These are phyloP conservation scores for Anagrus nilaparvatae DNA, from an alignment of 1,140 invertebrate species.

Conservation along the genomic window DNA sequence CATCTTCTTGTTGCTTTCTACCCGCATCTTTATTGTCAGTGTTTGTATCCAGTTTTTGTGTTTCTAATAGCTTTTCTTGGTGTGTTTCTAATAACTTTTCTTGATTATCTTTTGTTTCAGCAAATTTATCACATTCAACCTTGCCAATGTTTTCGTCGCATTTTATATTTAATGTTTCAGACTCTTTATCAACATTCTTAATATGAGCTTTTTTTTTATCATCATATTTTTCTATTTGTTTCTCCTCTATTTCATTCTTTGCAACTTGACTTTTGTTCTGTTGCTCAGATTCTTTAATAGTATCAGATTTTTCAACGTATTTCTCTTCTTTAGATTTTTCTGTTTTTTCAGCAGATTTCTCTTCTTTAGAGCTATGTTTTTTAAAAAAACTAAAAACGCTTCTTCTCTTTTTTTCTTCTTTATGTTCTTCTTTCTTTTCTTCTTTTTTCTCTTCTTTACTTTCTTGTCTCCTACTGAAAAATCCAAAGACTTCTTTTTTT, in stretches of 20 bases:
- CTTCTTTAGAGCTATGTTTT: not conserved
- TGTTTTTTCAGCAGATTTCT: not conserved
- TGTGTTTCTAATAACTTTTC: not conserved
- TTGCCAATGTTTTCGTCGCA: not conserved
- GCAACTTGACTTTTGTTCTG: no score
- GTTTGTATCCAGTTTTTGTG: not conserved
- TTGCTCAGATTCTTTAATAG: not conserved
- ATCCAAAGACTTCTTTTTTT: not conserved
- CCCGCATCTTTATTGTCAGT: conserved; percentile 6
- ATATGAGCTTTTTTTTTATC: no score
- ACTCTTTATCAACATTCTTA: no score
- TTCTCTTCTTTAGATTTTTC: conserved; percentile 4
- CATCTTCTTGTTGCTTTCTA: no score
- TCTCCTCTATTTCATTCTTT: no score
- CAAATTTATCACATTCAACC: not conserved
- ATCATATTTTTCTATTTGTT: no score
- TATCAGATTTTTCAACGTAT: not conserved
- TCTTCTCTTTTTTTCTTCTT: not conserved
- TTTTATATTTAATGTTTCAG: not conserved
- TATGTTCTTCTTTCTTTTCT: conserved; percentile 1
- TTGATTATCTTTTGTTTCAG: not conserved
- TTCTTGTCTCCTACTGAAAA: not conserved
- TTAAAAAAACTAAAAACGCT: not conserved
- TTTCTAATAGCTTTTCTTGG: not conserved
- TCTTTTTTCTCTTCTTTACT: not conserved